These are phyloP conservation scores for Patella depressa DNA, from an alignment of 2,888 invertebrate genomes.

Conservation along the genomic window DNA sequence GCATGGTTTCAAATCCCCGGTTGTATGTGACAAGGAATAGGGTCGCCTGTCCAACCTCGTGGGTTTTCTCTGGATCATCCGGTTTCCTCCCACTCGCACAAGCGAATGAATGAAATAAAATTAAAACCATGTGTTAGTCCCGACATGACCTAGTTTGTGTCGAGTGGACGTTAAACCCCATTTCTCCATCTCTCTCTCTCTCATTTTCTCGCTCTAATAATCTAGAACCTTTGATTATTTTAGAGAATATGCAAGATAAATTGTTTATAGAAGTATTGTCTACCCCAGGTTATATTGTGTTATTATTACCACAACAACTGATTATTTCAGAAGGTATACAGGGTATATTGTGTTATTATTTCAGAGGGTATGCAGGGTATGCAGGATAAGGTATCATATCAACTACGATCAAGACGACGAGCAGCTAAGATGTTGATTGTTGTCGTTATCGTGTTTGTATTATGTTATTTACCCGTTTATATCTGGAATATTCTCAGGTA, in stretches of 20 bases:
- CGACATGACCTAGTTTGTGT: too few species aligned
- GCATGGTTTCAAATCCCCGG: too few species aligned
- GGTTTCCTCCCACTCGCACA: too few species aligned
- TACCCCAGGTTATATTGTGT: background rate
- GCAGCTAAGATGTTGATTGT: constrained; percentile 44
- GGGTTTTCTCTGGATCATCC: too few species aligned
- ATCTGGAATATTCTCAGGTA: constrained; percentile 42
- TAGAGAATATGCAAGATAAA: constrained; percentile 6
- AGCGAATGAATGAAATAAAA: too few species aligned
- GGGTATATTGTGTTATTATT: constrained; percentile 1
- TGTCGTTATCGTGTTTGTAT: constrained; percentile 40
- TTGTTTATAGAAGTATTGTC: too few species aligned
- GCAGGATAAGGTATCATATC: constrained; percentile 23
- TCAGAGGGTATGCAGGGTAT: constrained; percentile 15
- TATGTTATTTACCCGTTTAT: constrained; percentile 43
- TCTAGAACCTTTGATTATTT: background rate
- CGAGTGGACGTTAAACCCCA: too few species aligned
- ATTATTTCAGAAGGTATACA: constrained; percentile 20
- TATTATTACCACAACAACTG: background rate
- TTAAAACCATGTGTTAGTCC: too few species aligned
- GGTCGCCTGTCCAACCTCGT: too few species aligned
- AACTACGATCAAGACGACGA: constrained; percentile 34
- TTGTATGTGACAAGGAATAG: too few species aligned
- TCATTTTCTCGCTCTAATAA: too few species aligned
- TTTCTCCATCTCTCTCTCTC: too few species aligned